Conservation (phyloP, 2,888 invertebrate genomes). For the Lacanobia oleracea region DNA sequence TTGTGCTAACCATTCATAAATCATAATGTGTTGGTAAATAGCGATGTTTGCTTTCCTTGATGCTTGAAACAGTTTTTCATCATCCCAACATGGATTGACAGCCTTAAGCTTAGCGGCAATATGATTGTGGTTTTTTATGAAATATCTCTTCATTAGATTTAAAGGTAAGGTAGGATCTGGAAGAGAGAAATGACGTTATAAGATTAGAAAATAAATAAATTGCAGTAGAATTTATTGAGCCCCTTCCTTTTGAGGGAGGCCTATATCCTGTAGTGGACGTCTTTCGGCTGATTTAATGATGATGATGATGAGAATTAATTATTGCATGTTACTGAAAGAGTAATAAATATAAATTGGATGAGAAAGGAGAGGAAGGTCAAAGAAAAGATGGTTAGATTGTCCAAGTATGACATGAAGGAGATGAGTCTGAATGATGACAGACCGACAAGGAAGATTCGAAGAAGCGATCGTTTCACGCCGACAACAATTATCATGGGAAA, state of each 20-base stretch:
- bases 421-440: background rate
- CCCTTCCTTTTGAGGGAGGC: too few relatives aligned
- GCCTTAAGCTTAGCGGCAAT: conserved; percentile 20
- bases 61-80: conserved; percentile 24
- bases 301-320: too few relatives aligned
- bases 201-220: background rate
- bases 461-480: background rate
- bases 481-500: background rate
- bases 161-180: conserved; percentile 21
- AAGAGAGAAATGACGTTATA: background rate
- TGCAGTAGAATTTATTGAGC: background rate
- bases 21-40: background rate
- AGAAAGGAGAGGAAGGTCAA: background rate
- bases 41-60: conserved; percentile 40
- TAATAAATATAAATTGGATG: background rate
- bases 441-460: background rate
- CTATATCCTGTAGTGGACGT: too few relatives aligned
- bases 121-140: conserved; percentile 29
- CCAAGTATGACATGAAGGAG: background rate
- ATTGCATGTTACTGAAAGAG: background rate
- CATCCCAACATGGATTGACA: conserved; percentile 40
- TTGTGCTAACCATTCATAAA: conserved; percentile 20
- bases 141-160: conserved; percentile 18
- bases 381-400: background rate
- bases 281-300: too few relatives aligned